Evolutionary conservation across 2,797 vertebrate genomes (phyloP).

Genomic region (Nannoperca obscura): DNA sequence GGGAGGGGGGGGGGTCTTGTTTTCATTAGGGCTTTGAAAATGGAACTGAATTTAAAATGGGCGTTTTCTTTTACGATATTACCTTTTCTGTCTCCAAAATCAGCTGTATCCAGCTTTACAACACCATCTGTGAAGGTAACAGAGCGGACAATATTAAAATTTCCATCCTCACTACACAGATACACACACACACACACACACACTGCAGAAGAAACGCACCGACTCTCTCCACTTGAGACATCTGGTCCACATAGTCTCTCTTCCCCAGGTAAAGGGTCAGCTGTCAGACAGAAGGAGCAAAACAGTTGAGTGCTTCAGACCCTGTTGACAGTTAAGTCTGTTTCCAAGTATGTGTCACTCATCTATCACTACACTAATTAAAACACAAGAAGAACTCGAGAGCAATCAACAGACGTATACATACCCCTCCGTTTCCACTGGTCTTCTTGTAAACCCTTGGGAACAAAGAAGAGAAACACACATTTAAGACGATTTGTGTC

Average conservation of each 20-base stretch:
- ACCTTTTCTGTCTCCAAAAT: constrained; percentile 91
- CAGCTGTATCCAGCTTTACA: constrained; percentile 87
- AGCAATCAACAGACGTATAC: constrained; percentile 28
- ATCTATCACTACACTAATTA: neutral
- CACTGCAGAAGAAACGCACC: constrained; percentile 80
- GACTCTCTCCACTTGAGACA: constrained; percentile 86
- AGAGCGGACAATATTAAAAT: neutral
- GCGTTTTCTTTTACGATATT: neutral
- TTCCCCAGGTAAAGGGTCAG: constrained; percentile 92
- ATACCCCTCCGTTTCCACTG: constrained; percentile 89
- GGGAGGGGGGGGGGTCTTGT: too few species aligned
- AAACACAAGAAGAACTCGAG: neutral
- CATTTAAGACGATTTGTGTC: neutral
- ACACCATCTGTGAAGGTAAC: constrained; percentile 86
- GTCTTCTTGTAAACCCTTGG: constrained; percentile 94
- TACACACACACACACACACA: constrained; percentile 13
- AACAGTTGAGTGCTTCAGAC: constrained; percentile 8
- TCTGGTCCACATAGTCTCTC: constrained; percentile 92
- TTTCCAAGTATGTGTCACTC: neutral
- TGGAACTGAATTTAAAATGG: neutral
- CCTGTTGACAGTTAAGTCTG: neutral
- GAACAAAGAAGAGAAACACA: constrained; percentile 26
- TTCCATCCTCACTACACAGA: neutral
- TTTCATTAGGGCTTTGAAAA: neutral
- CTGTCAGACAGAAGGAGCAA: constrained; percentile 69